Evolutionary conservation across 2,888 invertebrate genomes (phyloP).

Genomic region (Eupithecia insigniata): DNA sequence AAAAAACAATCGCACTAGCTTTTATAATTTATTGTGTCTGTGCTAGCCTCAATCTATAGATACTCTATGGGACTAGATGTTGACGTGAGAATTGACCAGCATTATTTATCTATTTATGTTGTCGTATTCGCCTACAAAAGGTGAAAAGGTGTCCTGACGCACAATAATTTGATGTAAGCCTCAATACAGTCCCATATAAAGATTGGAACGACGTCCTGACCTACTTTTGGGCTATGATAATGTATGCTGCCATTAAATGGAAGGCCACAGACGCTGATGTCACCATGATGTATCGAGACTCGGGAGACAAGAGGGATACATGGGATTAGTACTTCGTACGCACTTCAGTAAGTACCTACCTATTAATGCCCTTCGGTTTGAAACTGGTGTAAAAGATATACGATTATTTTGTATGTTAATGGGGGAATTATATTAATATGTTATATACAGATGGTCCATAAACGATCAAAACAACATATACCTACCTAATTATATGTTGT

Average conservation of each 20-base stretch:
- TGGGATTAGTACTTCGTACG: slow-evolving; percentile 64
- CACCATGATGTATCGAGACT: slow-evolving; percentile 76
- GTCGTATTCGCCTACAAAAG: background rate
- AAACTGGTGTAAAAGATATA: background rate
- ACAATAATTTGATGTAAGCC: background rate
- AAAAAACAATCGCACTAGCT: too few species aligned
- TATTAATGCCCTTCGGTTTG: slow-evolving; percentile 18
- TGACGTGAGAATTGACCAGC: background rate
- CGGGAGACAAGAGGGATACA: slow-evolving; percentile 29
- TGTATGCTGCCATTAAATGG: slow-evolving; percentile 66
- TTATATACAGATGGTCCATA: background rate
- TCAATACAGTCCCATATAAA: slow-evolving; percentile 46
- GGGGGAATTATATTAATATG: background rate
- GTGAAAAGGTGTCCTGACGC: background rate
- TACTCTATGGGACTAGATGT: too few species aligned
- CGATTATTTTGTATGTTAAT: background rate
- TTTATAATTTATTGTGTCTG: too few species aligned
- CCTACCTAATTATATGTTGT: too few species aligned
- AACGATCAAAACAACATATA: too few species aligned
- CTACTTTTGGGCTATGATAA: slow-evolving; percentile 65
- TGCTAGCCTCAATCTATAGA: too few species aligned
- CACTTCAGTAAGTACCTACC: background rate
- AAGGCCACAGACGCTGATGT: slow-evolving; percentile 79
- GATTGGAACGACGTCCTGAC: slow-evolving; percentile 65
- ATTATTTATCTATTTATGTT: too few species aligned